phyloP scores from a whole-genome alignment of 2,113 vertebrate species.

The Xiphorhynchus elegans region DNA sequence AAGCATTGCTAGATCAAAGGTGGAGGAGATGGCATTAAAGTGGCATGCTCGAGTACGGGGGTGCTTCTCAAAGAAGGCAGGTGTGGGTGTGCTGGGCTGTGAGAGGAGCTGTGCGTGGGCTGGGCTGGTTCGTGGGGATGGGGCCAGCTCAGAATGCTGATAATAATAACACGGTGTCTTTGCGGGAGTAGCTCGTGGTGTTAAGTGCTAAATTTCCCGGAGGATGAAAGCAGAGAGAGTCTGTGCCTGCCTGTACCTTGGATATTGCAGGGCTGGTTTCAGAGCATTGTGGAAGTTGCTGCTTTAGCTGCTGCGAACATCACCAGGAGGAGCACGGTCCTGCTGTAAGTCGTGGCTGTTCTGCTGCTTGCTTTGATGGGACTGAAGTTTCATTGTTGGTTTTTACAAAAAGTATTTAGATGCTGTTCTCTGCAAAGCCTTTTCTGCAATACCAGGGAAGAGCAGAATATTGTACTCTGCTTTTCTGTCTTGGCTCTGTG shows the following conservation, averaged over 20 bases:
- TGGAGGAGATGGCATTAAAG: not conserved
- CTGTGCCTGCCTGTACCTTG: not conserved
- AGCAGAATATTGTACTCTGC: not conserved
- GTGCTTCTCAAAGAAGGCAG: fast-evolving
- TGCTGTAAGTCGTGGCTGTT: not conserved
- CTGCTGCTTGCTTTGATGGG: not conserved
- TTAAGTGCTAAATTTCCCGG: not conserved
- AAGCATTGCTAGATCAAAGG: not conserved
- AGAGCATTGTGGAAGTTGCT: not conserved
- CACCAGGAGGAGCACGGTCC: not conserved
- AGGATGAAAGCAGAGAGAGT: not conserved
- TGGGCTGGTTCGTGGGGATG: not conserved
- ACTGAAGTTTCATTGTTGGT: not conserved
- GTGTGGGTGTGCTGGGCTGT: fast-evolving
- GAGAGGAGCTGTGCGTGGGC: fast-evolving
- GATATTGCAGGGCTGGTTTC: not conserved
- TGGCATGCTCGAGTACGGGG: not conserved
- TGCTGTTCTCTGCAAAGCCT: not conserved
- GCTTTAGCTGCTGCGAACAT: not conserved
- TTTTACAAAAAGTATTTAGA: not conserved
- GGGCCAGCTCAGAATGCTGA: not conserved
- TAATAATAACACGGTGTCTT: fast-evolving
- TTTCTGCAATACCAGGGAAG: not conserved
- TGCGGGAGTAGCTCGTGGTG: not conserved
- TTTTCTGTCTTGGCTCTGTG: not conserved